Percentiles rank a stretch among this genome's conserved stretches.
phyloP scores from a whole-genome alignment of 2,888 invertebrate species.

The Thymelicus lineola region DNA sequence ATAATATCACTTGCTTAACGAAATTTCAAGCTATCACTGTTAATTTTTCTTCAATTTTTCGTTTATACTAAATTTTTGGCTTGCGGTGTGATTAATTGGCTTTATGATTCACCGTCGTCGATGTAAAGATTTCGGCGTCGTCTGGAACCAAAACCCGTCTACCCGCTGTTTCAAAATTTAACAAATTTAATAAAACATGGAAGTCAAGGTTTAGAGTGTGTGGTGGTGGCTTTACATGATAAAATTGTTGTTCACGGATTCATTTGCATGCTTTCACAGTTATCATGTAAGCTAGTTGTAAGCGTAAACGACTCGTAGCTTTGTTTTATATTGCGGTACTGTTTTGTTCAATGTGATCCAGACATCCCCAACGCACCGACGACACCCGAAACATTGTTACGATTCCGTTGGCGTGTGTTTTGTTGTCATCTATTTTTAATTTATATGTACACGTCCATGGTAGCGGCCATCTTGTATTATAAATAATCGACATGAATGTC shows the following conservation, averaged over 20 bases:
- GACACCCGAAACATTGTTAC: constrained; percentile 36
- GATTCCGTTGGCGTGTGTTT: constrained; percentile 54
- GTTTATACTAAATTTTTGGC: constrained; percentile 79
- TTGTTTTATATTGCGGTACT: constrained; percentile 64
- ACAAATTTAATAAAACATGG: constrained; percentile 72
- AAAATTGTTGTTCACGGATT: constrained; percentile 70
- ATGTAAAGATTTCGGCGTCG: constrained; percentile 51
- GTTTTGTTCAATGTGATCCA: constrained; percentile 52
- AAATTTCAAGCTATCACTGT: constrained; percentile 79
- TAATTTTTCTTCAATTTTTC: constrained; percentile 74
- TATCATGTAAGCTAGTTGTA: constrained; percentile 74
- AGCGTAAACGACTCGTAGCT: constrained; percentile 66
- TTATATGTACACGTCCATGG: constrained; percentile 23
- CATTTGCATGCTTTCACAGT: constrained; percentile 82
- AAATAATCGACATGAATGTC: constrained; percentile 22
- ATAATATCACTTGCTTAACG: constrained; percentile 82
- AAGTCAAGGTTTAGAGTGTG: constrained; percentile 84
- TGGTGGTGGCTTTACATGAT: constrained; percentile 82
- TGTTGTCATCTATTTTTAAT: constrained; percentile 53
- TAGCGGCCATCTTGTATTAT: constrained; percentile 35
- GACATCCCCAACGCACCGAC: constrained; percentile 8
- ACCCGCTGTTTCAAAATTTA: constrained; percentile 77
- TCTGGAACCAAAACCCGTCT: constrained; percentile 59
- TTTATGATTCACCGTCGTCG: constrained; percentile 59
- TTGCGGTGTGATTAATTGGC: constrained; percentile 84